A percentile compares a stretch with the other conserved stretches of the same genome.
Conservation (phyloP, 2,113 vertebrate species). For the Danio rerio region GRCz12tu NC_133187.1:44510001-44510500, state of each 20-base stretch:
- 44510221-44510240: not conserved
- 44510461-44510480: not conserved
- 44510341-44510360: not conserved
- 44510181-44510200: not conserved
- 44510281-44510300: not conserved
- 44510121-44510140: slow-evolving; percentile 23
- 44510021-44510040: slow-evolving; percentile 52
- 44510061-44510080: slow-evolving; percentile 50
- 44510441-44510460: not conserved
- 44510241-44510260: not conserved
- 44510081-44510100: slow-evolving; percentile 34
- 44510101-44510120: slow-evolving; percentile 33
- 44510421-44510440: not conserved
- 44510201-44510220: not conserved
- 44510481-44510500: no score
- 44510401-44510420: not conserved
- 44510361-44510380: not conserved
- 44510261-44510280: not conserved
- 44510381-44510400: not conserved
- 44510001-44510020: slow-evolving; percentile 37
- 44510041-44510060: slow-evolving; percentile 45
- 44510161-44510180: not conserved
- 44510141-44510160: slow-evolving; percentile 16
- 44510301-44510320: not conserved
- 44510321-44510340: not conserved